Base-by-base conservation (phyloP, 2,113 vertebrate genomes). In the Cyanoderma ruficeps region DNA sequence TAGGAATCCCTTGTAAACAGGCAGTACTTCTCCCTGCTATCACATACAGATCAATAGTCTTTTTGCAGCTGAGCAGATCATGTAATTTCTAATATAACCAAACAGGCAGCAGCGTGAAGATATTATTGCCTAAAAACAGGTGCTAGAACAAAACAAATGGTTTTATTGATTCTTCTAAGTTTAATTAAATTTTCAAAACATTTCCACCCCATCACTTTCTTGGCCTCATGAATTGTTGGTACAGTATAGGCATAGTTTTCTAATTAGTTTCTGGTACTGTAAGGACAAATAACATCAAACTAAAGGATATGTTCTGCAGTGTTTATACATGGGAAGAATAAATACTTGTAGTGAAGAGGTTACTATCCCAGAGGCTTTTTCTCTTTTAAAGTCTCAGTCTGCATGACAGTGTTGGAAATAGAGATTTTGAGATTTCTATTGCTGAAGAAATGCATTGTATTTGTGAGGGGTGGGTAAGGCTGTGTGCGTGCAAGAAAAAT, bases 161-260 rank as follows among this genome's bases (percentile, higher is more conserved):
- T 65, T 96, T 90, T 89, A 94, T 95, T 89, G 83, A 87, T 94
- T 93, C 35, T 81, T 25, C 22, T 27, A 63, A 63, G 37, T 76
- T 93, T 92, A 92, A 94, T 92, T 89, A 95, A 68, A 88, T 81
- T 81, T 90, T 89, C 59, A 70, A 56, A 78, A 90, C n/a, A 72
- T 70, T 47, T 59, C 35, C 27, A 42, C 39, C 49, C 24, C 13
- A 2, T 65, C 55, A 77, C n/a, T 71, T 81, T 49, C 31, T 46
- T 63, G 67, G 50, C 49, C 37, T 61, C 57, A 18, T 81, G 68
- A 80, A 57, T 70, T 69, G 63, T 35, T 35, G 59, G 6, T 74
- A 24, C 22, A 55, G 21, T 4, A 18, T 44, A 50, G 68, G 11
- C 21, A 47, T 42, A 31, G 20, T 47, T 90, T 86, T 37, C 39